Conservation (phyloP, 2,113 vertebrate genomes). For the Brachyistius frenatus region DNA sequence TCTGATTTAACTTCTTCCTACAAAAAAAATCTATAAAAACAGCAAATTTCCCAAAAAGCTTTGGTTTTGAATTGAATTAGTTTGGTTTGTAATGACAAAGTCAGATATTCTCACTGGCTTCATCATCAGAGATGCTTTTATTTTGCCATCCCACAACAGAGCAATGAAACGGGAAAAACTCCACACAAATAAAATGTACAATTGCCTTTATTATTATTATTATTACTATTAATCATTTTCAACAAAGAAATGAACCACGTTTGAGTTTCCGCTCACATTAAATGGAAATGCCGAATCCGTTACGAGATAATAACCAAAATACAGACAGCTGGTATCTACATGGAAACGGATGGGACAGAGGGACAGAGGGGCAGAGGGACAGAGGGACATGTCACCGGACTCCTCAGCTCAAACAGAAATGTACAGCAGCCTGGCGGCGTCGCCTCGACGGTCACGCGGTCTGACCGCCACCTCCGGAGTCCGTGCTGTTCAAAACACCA, state of each 20-base stretch:
- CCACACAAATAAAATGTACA: conserved; percentile 77
- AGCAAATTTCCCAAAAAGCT: too few species aligned
- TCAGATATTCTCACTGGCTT: too few species aligned
- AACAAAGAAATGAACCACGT: conserved; percentile 80
- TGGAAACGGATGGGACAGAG: conserved; percentile 60
- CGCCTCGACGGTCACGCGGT: too few species aligned
- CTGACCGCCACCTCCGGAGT: conserved; percentile 10
- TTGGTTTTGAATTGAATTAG: too few species aligned
- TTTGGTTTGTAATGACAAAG: too few species aligned
- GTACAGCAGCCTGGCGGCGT: conserved; percentile 17
- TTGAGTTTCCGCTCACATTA: conserved; percentile 73
- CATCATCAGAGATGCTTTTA: not conserved
- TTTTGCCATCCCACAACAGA: not conserved
- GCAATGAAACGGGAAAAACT: not conserved
- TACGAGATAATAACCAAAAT: conserved; percentile 72
- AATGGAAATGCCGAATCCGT: conserved; percentile 65
- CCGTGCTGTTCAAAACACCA: conserved; percentile 20
- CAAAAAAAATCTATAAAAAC: too few species aligned
- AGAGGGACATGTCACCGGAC: not conserved
- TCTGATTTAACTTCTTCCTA: too few species aligned
- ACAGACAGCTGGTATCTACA: conserved; percentile 80
- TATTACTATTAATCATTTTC: conserved; percentile 71
- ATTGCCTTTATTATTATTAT: conserved; percentile 74
- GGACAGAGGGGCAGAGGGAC: conserved; percentile 37
- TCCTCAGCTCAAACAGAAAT: conserved; percentile 53